Base-by-base conservation (phyloP, 2,888 invertebrate species). In the Sepiola atlantica region DNA sequence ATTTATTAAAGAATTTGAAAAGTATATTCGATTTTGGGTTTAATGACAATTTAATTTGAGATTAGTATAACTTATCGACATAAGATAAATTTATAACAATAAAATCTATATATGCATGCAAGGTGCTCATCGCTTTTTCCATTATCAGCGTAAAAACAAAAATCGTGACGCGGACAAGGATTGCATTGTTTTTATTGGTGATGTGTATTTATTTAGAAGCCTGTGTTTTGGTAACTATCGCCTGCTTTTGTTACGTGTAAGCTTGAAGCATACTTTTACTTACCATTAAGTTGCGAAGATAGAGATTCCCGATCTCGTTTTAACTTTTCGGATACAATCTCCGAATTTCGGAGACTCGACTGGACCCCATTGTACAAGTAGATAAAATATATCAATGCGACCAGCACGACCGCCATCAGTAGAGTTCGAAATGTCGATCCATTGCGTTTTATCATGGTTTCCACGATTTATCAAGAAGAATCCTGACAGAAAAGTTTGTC, bases 371-470 rank as follows among this genome's bases (percentile, higher is more conserved):
- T 55, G 32, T 93, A 61, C 93, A 93, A 35, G 57, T 93, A 93
- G 61, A 93, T 35, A 54, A 93, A 93, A 55, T 93, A 93, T 32
- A 93, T 32, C 57, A 93, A 61, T 2, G 57, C n/a, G 20, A 93
- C 93, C 32, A 55, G 55, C 18, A 55, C 32, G 32, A 93, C 35
- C 14, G 93, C 93, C 14, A 55, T 20, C 32, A 93, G 35, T 18
- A 93, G 57, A 61, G n/a, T 93, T 55, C 61, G 55, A 57, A 93
- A 55, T 35, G 61, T 57, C 12, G 93, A 55, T 18, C 93, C 93
- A 57, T 93, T 93, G 28, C 93, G 55, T 57, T 93, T 93, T 32
- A 93, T 93, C 93, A 93, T 93, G 24, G 55, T 93, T 61, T 35
- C 35, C 92, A 92, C 16, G 77, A 77, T 77, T 77, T 77, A 77